Evolutionary conservation across 2,113 vertebrate species (phyloP), one percentile per base, ranked within the genome.

Genomic region (Climacteris rufus): DNA sequence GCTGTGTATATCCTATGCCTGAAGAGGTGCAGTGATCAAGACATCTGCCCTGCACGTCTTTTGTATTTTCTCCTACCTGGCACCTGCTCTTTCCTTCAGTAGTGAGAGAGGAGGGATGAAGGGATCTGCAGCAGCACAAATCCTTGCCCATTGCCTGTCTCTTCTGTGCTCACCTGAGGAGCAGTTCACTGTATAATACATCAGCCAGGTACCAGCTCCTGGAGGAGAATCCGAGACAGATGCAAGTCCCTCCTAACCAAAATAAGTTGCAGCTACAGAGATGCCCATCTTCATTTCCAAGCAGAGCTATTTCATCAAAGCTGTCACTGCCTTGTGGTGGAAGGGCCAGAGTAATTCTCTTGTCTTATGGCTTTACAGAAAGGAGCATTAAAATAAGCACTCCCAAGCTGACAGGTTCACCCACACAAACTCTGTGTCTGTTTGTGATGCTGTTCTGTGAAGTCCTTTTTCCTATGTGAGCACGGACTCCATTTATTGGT

Each of bases 141-240:
- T 11, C 53, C 42, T 79, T 37, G 59, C 45, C 20, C 6, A 6
- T 28, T 71, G 35, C 27, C 50, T 0, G 0, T 72, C 17, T 60
- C 23, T 31, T 68, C 53, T 65, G 21, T 49, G 50, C 5, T 49
- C 31, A 47, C 33, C 23, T 0, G 3, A 87, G 33, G 7, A 27
- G 11, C 23, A 54, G 39, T 19, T 77, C 4, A 10, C 35, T 83
- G 20, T 45, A 33, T 12, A 23, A 52, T 20, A 21, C 6, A 53
- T 15, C 28, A 66, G 37, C 47, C 19, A 50, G 28, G 27, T 16
- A 24, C 17, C n/a, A 86, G 5, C 45, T 57, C 20, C 68, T 57
- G 40, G 14, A 47, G 68, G 16, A 72, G 19, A 60, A 35, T 54
- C 28, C 47, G 77, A 77, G 76, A 33, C 19, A 13, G 5, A 54